Evolutionary conservation across 2,797 vertebrate genomes (phyloP), one percentile per base, ranked within the genome.

Genomic region (Poeciliopsis presidionis): DNA sequence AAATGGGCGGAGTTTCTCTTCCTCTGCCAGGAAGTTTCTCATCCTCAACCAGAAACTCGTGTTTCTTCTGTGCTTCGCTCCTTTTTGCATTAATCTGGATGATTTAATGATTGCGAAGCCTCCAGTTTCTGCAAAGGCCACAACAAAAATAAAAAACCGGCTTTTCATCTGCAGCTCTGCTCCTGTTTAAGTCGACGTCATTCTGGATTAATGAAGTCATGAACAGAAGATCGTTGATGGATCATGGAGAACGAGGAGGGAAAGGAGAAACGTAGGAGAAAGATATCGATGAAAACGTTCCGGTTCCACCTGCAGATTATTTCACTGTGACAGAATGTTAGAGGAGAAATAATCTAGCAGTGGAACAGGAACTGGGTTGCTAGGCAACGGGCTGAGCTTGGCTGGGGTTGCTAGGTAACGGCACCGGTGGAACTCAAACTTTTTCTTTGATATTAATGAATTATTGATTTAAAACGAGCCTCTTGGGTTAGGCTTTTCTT

Each of bases 71-170:
- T 53, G 6, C 11, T 14, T 59, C 4, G 12, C 4, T 30, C 59
- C 30, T 63, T 67, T 53, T 28, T n/a, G 5, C 1, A 59, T 13
- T 41, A 9, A 49, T 46, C n/a, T 57, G 5, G 33, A n/a, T 74
- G 22, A 51, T 39, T 63, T 80, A 84, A 76, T 6, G 51, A 82
- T 79, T 67, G 51, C 41, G 73, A 78, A 73, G 53, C 43, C 63
- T 53, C 80, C 45, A 81, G 46, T 55, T 78, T 77, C 75, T 47
- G 59, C 76, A 59, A 72, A 22, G 51, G 49, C 75, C 2, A 70
- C 74, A 72, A 28, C n/a, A 79, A 55, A 47, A 59, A 28, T 30
- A 78, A 51, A 57, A 59, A 53, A 61, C 69, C 28, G 30, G n/a
- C 76, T 84, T 77, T 61, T 77, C 30, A 46, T 75, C 70, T 69